These are phyloP conservation scores for Tyrophagus putrescentiae DNA, from an alignment of 1,140 invertebrate genomes.

Conservation along the genomic window DNA sequence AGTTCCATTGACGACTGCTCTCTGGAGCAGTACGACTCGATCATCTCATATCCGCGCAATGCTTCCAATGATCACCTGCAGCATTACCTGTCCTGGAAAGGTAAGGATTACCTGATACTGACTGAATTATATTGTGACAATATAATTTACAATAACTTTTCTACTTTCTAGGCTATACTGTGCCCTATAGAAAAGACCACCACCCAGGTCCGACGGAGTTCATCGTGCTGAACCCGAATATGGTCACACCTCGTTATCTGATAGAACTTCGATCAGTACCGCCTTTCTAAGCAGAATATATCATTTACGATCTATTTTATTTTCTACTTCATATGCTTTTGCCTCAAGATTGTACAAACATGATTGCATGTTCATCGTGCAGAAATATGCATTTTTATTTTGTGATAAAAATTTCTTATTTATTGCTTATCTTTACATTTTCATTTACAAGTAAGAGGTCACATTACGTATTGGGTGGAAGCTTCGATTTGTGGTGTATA, in stretches of 20 bases:
- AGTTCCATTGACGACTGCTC: not conserved
- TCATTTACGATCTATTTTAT: too few species aligned
- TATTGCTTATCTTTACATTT: too few species aligned
- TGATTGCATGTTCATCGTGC: too few species aligned
- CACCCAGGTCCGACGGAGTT: not conserved
- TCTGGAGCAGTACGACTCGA: not conserved
- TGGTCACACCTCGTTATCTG: not conserved
- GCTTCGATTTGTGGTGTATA: too few species aligned
- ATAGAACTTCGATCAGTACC: not conserved
- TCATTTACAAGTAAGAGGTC: too few species aligned
- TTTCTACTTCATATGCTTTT: too few species aligned
- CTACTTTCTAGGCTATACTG: slow-evolving; percentile 5
- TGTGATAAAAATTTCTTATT: too few species aligned
- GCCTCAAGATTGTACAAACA: too few species aligned
- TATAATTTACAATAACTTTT: not conserved
- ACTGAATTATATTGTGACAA: not conserved
- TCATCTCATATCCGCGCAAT: not conserved
- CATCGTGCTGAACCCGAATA: not conserved
- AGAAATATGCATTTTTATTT: too few species aligned
- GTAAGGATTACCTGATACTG: not conserved
- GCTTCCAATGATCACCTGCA: not conserved
- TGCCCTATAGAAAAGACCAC: not conserved
- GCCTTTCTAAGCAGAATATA: too few species aligned
- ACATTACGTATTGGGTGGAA: too few species aligned
- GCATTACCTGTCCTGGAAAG: slow-evolving; percentile 5